Evolutionary conservation across 2,113 vertebrate species (phyloP).

Genomic region (Caranx ignobilis): DNA sequence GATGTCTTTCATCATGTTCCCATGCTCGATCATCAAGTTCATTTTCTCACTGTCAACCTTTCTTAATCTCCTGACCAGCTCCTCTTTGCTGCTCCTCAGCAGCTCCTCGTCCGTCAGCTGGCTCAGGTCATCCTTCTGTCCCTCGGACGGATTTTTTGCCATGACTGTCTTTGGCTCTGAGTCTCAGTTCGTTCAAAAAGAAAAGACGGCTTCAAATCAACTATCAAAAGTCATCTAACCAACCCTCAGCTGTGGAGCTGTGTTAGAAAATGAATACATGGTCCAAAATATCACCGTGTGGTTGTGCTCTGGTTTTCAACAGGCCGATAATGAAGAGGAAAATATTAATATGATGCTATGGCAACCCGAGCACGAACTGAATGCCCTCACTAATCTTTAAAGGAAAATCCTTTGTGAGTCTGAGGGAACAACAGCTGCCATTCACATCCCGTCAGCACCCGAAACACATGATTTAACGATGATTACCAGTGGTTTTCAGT

Average conservation of each 20-base stretch:
- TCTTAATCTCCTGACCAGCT: constrained; percentile 90
- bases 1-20: constrained; percentile 97
- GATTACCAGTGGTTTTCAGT: constrained; percentile 25
- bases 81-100: constrained; percentile 92
- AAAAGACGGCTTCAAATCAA: constrained; percentile 9
- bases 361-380: constrained; percentile 27
- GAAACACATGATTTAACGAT: neutral
- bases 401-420: neutral
- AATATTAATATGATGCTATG: constrained; percentile 43
- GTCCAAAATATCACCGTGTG: constrained; percentile 31
- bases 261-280: constrained; percentile 62
- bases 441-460: constrained; percentile 37
- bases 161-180: constrained; percentile 70
- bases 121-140: constrained; percentile 89
- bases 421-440: neutral
- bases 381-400: constrained; percentile 9
- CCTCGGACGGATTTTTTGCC: constrained; percentile 90
- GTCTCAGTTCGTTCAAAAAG: constrained; percentile 27
- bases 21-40: constrained; percentile 95
- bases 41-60: constrained; percentile 93
- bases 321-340: constrained; percentile 19
- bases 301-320: constrained; percentile 2
- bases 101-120: constrained; percentile 93
- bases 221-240: constrained; percentile 34
- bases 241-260: constrained; percentile 51